Evolutionary conservation across 2,113 vertebrate genomes (phyloP), one percentile per base, ranked within the genome.

Genomic region (Nettapus auritus): DNA sequence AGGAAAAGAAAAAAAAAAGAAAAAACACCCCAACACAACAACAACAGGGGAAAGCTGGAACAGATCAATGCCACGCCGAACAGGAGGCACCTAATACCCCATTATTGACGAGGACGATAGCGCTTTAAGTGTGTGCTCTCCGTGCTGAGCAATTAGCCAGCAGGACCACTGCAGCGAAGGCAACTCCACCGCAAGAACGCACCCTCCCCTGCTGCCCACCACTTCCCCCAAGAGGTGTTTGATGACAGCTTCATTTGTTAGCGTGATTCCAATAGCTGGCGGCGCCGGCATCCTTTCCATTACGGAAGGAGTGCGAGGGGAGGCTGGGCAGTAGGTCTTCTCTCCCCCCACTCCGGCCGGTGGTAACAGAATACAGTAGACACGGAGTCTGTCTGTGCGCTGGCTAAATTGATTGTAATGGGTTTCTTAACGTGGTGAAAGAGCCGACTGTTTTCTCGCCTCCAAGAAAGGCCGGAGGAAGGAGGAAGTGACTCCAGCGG

Each of bases 371-470:
- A 99, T 98, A 97, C 98, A 98, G 98, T 98, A 99, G 98, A 98
- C 99, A 97, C 88, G 76, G 97, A 99, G 99, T 99, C 99, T 99
- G 99, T 99, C 98, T 98, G 98, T 98, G 98, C 91, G 80, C 96
- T 98, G 98, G 97, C 97, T 91, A 96, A 98, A 99, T 99, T 98
- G 98, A 99, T 99, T 98, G 98, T 98, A 99, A 98, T 98, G 98
- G 98, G 96, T 98, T 98, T 98, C 98, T 98, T 94, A 98, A 98
- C 97, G 97, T 94, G 94, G 97, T 98, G 98, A 98, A 94, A 98
- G 98, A 98, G 98, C 98, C 95, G 98, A 98, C 99, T 99, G 98
- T 99, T 98, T 99, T 99, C 99, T 99, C 99, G 98, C 99, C 99
- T 98, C 96, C 62, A 98, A 96, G 98, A 98, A 99, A 97, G 82